Base-by-base conservation (phyloP, 1,140 invertebrate species). In the Hydropsyche tenuis region DNA sequence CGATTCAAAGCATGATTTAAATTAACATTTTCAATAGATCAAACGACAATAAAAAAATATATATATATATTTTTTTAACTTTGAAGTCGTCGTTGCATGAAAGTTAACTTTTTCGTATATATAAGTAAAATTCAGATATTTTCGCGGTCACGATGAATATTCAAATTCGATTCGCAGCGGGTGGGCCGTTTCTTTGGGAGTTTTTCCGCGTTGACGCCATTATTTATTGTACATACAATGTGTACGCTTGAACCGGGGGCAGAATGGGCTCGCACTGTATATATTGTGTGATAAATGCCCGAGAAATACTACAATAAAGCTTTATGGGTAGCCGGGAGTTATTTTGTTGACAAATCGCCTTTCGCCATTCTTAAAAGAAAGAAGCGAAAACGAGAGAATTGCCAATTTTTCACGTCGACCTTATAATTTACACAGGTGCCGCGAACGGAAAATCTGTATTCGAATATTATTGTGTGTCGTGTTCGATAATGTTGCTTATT, bases 371-470 rank as follows among this genome's bases (percentile, higher is more conserved):
- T 60, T 60, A 60, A 60, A 60, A 60, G 23, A 60, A 60, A 60
- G 20, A 37, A 60, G 56, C 56, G 23, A 60, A 60, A 60, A 60
- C 45, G 43, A 45, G 65, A 43, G 45, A 48, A 68, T 68, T 68
- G 65, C 65, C 37, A 43, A 68, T 68, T 48, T 68, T 68, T 68
- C 65, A 68, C 16, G 45, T 43, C 2, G 20, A n/a, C 45, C 45
- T 43, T 48, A 68, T 68, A 68, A 68, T 68, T 68, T 68, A 68
- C 65, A 68, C 65, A 68, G 65, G 65, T 68, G 65, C 45, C n/a
- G 23, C 23, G 18, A 68, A 48, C 65, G 56, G 30, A 37, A 37
- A 37, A 37, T 37, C 3, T 16, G 6, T 53, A n/a, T 53, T 18
- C 30, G 30, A 4, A 37, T 37, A 37, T 37, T 37, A 37, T 37